Evolutionary conservation across 35 echinoderm and acorn worm genomes (phyloP), one percentile per base, ranked within the genome.

Genomic region (Diadema setosum): DNA sequence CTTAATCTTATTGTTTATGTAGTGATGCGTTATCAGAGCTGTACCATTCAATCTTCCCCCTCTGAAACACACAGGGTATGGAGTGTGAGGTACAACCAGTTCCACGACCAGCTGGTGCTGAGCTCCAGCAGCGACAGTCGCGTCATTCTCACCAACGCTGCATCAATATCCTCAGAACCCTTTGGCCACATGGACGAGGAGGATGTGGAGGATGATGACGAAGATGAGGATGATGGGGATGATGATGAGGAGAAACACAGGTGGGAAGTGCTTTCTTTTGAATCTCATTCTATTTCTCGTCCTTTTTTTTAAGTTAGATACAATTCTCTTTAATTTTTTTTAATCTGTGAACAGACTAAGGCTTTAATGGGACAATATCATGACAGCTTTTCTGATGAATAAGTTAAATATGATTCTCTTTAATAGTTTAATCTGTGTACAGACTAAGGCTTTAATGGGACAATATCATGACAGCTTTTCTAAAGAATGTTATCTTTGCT

Each of bases 51-150:
- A n/a, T n/a, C n/a, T n/a, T n/a, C n/a, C n/a, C n/a, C n/a, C n/a
- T n/a, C n/a, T n/a, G n/a, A n/a, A n/a, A n/a, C n/a, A n/a, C n/a
- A 0, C 63, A 67, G 63, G 63, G 63, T 67, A 14, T 67, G 63
- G 63, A 67, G 63, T n/a, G 63, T 67, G 1, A 29, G 96, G 36
- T 98, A 99, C 63, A 99, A 99, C 75, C 96, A 99, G 58, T 99
- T 99, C 60, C 96, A 99, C 84, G 96, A 99, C 63, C 96, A 99
- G 40, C 33, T 78, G 7, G 20, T 78, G 27, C 33, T 78, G 12
- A 78, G 89, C 16, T 99, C 96, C 35, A 99, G 96, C 65, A 99
- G 96, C 74, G 96, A 99, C 30, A 99, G 96, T 65, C 69, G 96
- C 7, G 96, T 99, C 8, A 94, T 93, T 12, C 42, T 99, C 7